These are phyloP conservation scores for Drosophila prosaltans DNA, from an alignment of 1,140 invertebrate genomes.

Conservation along the genomic window DNA sequence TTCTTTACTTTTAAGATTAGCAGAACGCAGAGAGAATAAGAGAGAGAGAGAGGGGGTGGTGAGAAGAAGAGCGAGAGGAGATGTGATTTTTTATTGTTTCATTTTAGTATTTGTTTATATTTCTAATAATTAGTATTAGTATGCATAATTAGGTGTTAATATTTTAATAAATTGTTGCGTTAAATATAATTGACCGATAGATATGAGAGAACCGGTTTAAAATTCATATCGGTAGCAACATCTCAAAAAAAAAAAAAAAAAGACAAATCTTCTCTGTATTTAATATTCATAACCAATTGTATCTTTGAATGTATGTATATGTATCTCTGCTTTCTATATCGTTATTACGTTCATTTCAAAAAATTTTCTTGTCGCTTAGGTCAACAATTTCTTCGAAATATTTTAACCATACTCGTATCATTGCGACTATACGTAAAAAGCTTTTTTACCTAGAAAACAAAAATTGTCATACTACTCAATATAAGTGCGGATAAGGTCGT, in stretches of 20 bases:
- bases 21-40: neutral
- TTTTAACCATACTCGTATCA: constrained; percentile 31
- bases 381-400: constrained; percentile 48
- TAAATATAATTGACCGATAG: constrained; percentile 20
- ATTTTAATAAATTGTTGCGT: constrained; percentile 41
- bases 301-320: no score
- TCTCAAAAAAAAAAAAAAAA: neutral
- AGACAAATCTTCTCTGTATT: neutral
- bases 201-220: constrained; percentile 12
- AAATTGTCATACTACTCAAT: constrained; percentile 38
- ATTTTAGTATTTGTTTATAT: constrained; percentile 52
- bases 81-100: constrained; percentile 52
- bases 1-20: constrained; percentile 29
- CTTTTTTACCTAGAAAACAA: constrained; percentile 38
- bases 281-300: neutral
- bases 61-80: neutral
- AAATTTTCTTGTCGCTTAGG: constrained; percentile 24
- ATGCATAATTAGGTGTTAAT: constrained; percentile 53
- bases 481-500: constrained; percentile 2
- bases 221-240: neutral
- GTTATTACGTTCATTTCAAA: neutral
- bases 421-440: constrained; percentile 33
- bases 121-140: constrained; percentile 49
- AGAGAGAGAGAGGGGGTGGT: neutral
- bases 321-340: neutral